Conservation (phyloP, 2,797 vertebrate genomes). For the Mus caroli region DNA sequence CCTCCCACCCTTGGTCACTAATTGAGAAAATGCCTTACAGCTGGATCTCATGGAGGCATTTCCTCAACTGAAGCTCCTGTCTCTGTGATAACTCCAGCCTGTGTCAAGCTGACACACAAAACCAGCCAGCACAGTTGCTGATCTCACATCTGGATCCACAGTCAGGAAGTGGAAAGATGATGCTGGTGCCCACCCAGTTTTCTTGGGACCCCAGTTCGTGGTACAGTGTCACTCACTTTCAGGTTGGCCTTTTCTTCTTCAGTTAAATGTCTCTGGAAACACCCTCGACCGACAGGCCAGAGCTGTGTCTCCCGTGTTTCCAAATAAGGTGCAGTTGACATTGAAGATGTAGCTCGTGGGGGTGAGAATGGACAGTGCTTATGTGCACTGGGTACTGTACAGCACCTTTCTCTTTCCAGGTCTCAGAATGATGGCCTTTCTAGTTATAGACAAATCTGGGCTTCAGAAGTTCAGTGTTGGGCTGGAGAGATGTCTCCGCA, state of each 20-base stretch:
- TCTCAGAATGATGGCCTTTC: not conserved
- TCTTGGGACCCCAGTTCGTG: not conserved
- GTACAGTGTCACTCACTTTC: rapidly evolving
- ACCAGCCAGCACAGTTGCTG: no score
- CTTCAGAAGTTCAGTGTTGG: not conserved
- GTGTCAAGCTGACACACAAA: no score
- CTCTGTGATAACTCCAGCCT: no score
- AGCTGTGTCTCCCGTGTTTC: not conserved
- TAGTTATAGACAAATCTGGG: not conserved
- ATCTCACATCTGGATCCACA: not conserved
- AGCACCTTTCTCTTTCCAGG: not conserved
- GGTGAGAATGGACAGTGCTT: not conserved
- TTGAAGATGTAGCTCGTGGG: not conserved
- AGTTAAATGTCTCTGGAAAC: not conserved
- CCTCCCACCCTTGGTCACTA: no score
- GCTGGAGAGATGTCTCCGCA: no score
- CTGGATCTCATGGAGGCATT: no score
- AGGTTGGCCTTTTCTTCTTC: not conserved
- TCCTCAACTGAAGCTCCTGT: no score
- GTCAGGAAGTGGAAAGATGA: not conserved
- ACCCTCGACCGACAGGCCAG: not conserved
- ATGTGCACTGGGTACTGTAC: not conserved
- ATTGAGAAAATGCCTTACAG: no score
- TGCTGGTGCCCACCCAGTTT: not conserved
- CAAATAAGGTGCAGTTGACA: not conserved